phyloP scores from a whole-genome alignment of 2,888 invertebrate species.

The Thalpophila matura region DNA sequence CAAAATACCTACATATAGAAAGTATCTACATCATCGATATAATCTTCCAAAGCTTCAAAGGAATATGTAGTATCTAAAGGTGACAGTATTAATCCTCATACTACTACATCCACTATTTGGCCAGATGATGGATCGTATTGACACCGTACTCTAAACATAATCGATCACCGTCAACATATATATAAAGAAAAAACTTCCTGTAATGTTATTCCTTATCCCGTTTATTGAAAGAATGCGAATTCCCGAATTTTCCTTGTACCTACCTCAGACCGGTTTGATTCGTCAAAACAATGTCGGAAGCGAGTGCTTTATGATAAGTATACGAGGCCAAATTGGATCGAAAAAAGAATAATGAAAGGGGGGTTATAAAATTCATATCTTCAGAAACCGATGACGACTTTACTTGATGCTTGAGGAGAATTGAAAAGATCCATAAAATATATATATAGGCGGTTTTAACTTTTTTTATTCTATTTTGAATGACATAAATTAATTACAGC shows the following conservation, averaged over 20 bases:
- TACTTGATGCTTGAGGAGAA: neutral
- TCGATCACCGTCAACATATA: conserved; percentile 48
- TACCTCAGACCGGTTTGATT: conserved; percentile 30
- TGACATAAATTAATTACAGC: too few species aligned
- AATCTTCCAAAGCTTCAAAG: neutral
- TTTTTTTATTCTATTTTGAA: too few species aligned
- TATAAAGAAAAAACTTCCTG: conserved; percentile 47
- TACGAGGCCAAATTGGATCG: conserved; percentile 31
- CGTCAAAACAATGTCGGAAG: conserved; percentile 43
- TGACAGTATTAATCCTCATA: conserved; percentile 22
- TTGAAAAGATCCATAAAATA: neutral
- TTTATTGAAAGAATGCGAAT: conserved; percentile 47
- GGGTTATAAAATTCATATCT: conserved; percentile 26
- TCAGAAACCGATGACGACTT: neutral
- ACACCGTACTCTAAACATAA: conserved; percentile 38
- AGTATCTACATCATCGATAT: too few species aligned
- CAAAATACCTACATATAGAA: too few species aligned
- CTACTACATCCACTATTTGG: conserved; percentile 41
- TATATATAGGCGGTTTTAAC: too few species aligned
- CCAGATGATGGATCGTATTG: conserved; percentile 52
- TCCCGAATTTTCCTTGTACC: conserved; percentile 25
- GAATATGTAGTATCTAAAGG: neutral
- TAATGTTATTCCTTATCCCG: conserved; percentile 36
- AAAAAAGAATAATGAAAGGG: neutral
- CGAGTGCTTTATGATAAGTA: conserved; percentile 31